These are phyloP conservation scores for Mimachlamys varia DNA, from an alignment of 2,888 invertebrate species.

Conservation along the genomic window DNA sequence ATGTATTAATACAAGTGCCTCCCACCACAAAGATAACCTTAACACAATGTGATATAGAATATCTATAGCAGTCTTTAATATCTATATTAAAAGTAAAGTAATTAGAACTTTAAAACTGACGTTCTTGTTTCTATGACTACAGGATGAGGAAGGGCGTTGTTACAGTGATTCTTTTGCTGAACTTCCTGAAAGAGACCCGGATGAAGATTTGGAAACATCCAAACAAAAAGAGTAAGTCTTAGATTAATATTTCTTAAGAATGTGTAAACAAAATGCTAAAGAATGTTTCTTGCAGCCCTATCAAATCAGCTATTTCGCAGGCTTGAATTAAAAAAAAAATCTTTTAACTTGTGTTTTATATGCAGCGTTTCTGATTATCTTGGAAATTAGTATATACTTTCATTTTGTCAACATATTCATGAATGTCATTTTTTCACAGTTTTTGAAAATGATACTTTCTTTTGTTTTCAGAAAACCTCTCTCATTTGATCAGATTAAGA, in stretches of 20 bases:
- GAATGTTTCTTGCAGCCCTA: too few species aligned
- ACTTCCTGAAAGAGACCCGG: constrained; percentile 84
- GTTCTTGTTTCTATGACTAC: constrained; percentile 28
- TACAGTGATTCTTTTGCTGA: constrained; percentile 98
- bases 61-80: too few species aligned
- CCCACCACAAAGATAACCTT: too few species aligned
- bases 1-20: too few species aligned
- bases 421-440: background rate
- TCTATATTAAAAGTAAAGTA: too few species aligned
- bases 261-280: too few species aligned
- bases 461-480: constrained; percentile 84
- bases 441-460: background rate
- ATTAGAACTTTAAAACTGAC: background rate
- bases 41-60: too few species aligned
- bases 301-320: too few species aligned
- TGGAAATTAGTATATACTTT: background rate
- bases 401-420: background rate
- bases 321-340: too few species aligned
- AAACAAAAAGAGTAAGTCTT: constrained; percentile 56
- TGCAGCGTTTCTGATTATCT: background rate
- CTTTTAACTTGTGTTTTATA: too few species aligned
- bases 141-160: constrained; percentile 96
- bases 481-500: constrained; percentile 95
- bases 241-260: background rate
- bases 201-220: constrained; percentile 60